Percentiles rank a stretch among this genome's conserved stretches.
Conservation (phyloP, 23 tunicate genomes). For the Styela clava region DNA sequence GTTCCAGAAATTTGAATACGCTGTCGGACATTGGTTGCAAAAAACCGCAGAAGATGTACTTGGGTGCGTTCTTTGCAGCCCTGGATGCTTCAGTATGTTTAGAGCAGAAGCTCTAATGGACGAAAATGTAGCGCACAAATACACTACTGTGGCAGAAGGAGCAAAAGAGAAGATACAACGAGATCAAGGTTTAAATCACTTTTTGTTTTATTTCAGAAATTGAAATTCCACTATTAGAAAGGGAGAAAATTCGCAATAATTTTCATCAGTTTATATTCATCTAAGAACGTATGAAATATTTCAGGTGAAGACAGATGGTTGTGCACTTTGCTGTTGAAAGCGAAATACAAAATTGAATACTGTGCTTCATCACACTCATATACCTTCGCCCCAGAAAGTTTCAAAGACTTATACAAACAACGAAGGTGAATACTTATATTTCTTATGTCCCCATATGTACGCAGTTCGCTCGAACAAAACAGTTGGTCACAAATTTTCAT, state of each 20-base stretch:
- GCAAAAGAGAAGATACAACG: neutral
- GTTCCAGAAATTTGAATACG: constrained; percentile 31
- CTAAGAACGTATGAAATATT: too few relatives aligned
- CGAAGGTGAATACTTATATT: too few relatives aligned
- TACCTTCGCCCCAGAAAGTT: constrained; percentile 96
- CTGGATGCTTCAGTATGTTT: constrained; percentile 1
- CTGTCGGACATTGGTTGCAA: constrained; percentile 36
- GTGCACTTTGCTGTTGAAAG: constrained; percentile 81
- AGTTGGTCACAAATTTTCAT: neutral
- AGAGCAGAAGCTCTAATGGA: neutral
- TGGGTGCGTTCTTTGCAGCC: constrained; percentile 24
- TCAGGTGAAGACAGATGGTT: constrained; percentile 98
- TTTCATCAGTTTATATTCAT: too few relatives aligned
- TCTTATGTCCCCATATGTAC: too few relatives aligned
- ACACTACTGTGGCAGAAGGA: neutral
- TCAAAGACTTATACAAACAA: constrained; percentile 96
- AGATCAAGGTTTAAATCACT: neutral
- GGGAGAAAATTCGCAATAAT: too few relatives aligned
- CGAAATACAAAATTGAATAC: constrained; percentile 94
- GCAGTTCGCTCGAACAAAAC: constrained; percentile 12
- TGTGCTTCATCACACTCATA: constrained; percentile 92
- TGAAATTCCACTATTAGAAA: too few relatives aligned
- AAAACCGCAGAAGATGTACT: constrained; percentile 29
- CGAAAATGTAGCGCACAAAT: neutral
- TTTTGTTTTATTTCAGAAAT: too few relatives aligned